Percentiles rank a stretch among this genome's conserved stretches.
These are phyloP conservation scores for Trypoxylon attenuatum DNA, from an alignment of 2,888 invertebrate species.

Conservation along the genomic window DNA sequence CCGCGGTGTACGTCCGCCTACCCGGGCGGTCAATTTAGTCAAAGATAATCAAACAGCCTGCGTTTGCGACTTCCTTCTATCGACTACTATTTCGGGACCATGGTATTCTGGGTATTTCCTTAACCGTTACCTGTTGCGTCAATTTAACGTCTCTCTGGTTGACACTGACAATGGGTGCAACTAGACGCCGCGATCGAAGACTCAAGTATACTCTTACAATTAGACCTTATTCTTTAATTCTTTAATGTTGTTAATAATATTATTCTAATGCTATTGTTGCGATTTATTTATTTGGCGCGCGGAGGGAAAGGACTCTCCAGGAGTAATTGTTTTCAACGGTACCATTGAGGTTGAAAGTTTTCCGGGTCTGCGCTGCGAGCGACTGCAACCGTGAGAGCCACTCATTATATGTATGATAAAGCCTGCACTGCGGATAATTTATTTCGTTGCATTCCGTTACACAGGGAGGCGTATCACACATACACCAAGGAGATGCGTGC, in stretches of 20 bases:
- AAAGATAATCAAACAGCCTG: slow-evolving; percentile 51
- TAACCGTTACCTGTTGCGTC: slow-evolving; percentile 31
- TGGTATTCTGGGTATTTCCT: slow-evolving; percentile 47
- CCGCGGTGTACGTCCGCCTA: slow-evolving; percentile 33
- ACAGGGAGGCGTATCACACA: no score
- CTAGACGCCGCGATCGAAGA: slow-evolving; percentile 26
- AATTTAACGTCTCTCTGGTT: slow-evolving; percentile 4
- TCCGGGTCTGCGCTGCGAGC: no score
- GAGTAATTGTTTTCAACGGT: no score
- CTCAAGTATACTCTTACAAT: slow-evolving; percentile 18
- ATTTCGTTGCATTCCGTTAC: no score
- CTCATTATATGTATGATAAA: no score
- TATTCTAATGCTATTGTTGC: slow-evolving; percentile 20
- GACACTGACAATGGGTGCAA: slow-evolving; percentile 25
- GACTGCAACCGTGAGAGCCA: no score
- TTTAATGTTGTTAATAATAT: slow-evolving; percentile 27
- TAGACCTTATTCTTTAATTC: slow-evolving; percentile 4
- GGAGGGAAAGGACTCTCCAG: slow-evolving; percentile 5
- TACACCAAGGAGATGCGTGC: no score
- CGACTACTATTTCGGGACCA: slow-evolving; percentile 29
- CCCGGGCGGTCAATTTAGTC: slow-evolving; percentile 46
- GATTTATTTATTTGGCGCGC: slow-evolving; percentile 45
- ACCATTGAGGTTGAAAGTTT: no score
- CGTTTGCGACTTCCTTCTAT: slow-evolving; percentile 31
- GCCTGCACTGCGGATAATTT: no score